Evolutionary conservation across 2,113 vertebrate genomes (phyloP).

Genomic region (Crotalus helleri): DNA sequence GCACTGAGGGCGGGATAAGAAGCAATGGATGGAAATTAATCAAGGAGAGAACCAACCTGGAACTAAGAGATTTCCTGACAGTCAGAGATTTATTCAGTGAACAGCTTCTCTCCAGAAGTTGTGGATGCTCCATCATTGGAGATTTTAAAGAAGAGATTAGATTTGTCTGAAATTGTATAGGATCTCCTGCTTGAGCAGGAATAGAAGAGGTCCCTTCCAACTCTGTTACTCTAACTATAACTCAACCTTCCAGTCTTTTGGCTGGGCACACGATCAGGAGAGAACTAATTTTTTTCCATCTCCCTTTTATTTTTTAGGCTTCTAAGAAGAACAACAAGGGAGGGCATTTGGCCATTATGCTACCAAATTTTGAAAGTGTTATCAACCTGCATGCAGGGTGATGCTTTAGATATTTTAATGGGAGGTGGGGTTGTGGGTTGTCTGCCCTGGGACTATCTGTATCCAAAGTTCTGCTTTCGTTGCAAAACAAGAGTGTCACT

Average conservation of each 20-base stretch:
- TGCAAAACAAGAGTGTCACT: neutral
- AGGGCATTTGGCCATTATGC: neutral
- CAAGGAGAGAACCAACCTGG: neutral
- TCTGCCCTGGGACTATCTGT: neutral
- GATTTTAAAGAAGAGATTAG: neutral
- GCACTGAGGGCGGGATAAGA: neutral
- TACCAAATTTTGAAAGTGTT: neutral
- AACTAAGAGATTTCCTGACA: neutral
- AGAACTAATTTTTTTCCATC: neutral
- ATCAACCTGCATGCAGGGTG: neutral
- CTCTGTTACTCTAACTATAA: neutral
- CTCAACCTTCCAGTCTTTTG: neutral
- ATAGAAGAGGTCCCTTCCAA: neutral
- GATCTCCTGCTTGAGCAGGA: neutral
- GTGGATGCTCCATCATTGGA: neutral
- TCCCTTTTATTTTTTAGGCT: neutral
- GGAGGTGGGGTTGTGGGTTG: neutral
- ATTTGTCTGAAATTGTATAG: neutral
- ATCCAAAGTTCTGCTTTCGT: neutral
- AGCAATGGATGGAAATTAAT: neutral
- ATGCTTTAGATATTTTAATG: neutral
- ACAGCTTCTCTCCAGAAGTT: neutral
- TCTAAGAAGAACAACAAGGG: neutral
- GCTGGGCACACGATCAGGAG: neutral
- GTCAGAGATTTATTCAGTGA: neutral